These are phyloP conservation scores for Lypha dubia DNA, from an alignment of 2,888 invertebrate species.

Conservation along the genomic window DNA sequence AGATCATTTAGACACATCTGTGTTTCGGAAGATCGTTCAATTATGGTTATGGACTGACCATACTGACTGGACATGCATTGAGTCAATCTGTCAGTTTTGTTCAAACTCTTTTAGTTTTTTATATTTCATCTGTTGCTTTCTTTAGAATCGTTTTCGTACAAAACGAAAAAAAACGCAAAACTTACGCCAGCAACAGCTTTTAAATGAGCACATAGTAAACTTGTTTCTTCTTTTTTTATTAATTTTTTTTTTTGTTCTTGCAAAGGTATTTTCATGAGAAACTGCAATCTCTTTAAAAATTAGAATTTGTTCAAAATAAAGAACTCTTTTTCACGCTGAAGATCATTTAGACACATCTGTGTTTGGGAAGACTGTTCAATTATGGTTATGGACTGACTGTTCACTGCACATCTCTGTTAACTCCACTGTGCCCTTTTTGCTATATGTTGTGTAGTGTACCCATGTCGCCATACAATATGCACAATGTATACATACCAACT, in stretches of 20 bases:
- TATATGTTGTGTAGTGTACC: too few relatives aligned
- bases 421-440: too few relatives aligned
- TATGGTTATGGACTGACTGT: too few relatives aligned
- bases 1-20: neutral
- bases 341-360: neutral
- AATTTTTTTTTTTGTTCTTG: too few relatives aligned
- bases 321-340: slow-evolving; percentile 16
- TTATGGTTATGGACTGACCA: too few relatives aligned
- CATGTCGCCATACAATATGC: too few relatives aligned
- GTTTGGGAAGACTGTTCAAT: neutral
- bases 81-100: slow-evolving; percentile 70
- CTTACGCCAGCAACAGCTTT: slow-evolving; percentile 54
- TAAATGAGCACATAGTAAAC: slow-evolving; percentile 70
- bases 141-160: slow-evolving; percentile 47
- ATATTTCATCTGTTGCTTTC: slow-evolving; percentile 41
- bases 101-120: slow-evolving; percentile 38
- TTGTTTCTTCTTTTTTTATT: too few relatives aligned
- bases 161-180: slow-evolving; percentile 33
- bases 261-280: slow-evolving; percentile 60
- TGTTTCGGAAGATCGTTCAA: too few relatives aligned
- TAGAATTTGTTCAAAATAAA: too few relatives aligned
- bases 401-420: too few relatives aligned
- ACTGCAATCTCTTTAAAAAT: slow-evolving; percentile 53
- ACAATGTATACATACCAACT: too few relatives aligned
- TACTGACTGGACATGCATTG: too few relatives aligned